Base-by-base conservation (phyloP, 2,113 vertebrate species). In the Odontesthes bonariensis region DNA sequence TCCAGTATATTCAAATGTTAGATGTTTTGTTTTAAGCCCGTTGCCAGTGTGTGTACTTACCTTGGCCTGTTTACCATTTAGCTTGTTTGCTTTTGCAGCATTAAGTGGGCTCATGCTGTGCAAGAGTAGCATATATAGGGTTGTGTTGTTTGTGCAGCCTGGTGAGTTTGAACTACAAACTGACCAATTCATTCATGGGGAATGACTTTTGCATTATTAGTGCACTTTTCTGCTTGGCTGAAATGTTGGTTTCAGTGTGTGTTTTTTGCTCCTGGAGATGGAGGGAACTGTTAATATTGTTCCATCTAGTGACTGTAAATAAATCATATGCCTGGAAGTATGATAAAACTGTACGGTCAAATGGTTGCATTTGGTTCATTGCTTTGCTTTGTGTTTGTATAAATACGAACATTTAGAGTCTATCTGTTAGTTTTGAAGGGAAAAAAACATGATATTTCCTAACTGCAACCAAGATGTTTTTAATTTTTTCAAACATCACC, bases 101-200 rank as follows among this genome's bases (percentile, higher is more conserved):
- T 47, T 72, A 73, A 88, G 88, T 90, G 79, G 64, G 35, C 19
- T 75, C 82, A 62, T 68, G 62, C 77, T 85, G 86, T 71, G 72
- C 42, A 1, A 61, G 33, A 38, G 38, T 23, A 5, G 57, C 12
- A 27, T 49, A 27, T 10, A 53, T 46, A 58, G 51, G 71, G 56
- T 56, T 10, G 8, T n/a, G 33, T 11, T 82, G 76, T 76, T 69
- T 67, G 62, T 66, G 44, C 44, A 63, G 23, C 51, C 62, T 19
- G 12, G 31, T 62, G 35, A 66, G 33, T 80, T 59, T 54, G 31
- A 55, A 49, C 63, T 65, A 27, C 38, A 59, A 58, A 47, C 35
- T 0, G 20, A 35, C 57, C 8, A 5, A 59, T 55, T 71, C 68
- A 51, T 46, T 35, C 35, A 42, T 4, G 32, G 35, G 47, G 56